Percentiles rank a stretch among this genome's conserved stretches.
phyloP scores from a whole-genome alignment of 2,888 invertebrate species.

The Spilosoma lubricipeda region DNA sequence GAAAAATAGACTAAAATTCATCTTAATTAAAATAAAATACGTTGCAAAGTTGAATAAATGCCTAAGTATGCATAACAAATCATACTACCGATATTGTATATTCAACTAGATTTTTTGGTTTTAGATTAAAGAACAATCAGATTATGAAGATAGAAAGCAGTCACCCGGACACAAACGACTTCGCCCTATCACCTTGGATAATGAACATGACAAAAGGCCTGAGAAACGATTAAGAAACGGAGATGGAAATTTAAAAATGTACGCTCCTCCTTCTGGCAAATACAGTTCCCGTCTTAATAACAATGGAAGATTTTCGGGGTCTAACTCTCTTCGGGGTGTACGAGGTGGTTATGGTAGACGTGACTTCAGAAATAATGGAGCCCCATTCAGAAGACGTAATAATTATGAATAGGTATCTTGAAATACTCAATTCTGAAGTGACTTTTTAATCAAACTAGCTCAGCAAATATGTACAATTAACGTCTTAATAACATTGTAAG shows the following conservation, averaged over 20 bases:
- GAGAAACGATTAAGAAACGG: too few relatives aligned
- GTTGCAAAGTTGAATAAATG: slow-evolving; percentile 32
- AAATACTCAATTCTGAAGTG: not conserved
- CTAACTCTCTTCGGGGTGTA: slow-evolving; percentile 72
- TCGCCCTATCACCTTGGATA: slow-evolving; percentile 93
- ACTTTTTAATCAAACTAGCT: not conserved
- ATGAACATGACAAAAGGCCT: slow-evolving; percentile 71
- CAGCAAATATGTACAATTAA: too few relatives aligned
- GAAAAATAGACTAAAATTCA: too few relatives aligned
- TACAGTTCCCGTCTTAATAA: slow-evolving; percentile 41
- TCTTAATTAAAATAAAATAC: too few relatives aligned
- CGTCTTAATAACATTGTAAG: too few relatives aligned
- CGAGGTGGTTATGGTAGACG: slow-evolving; percentile 80
- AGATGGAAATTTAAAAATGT: too few relatives aligned
- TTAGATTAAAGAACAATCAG: slow-evolving; percentile 67
- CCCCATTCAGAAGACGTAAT: slow-evolving; percentile 74
- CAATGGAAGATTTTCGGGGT: slow-evolving; percentile 71
- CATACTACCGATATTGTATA: not conserved
- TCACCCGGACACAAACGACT: slow-evolving; percentile 88
- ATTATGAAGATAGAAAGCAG: slow-evolving; percentile 62
- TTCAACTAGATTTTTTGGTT: slow-evolving; percentile 11
- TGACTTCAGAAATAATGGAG: slow-evolving; percentile 76
- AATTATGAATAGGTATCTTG: slow-evolving; percentile 65
- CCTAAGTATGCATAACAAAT: too few relatives aligned
- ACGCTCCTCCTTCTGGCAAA: too few relatives aligned